These are phyloP conservation scores for Conus canariensis DNA, from an alignment of 2,888 invertebrate genomes.

Conservation along the genomic window DNA sequence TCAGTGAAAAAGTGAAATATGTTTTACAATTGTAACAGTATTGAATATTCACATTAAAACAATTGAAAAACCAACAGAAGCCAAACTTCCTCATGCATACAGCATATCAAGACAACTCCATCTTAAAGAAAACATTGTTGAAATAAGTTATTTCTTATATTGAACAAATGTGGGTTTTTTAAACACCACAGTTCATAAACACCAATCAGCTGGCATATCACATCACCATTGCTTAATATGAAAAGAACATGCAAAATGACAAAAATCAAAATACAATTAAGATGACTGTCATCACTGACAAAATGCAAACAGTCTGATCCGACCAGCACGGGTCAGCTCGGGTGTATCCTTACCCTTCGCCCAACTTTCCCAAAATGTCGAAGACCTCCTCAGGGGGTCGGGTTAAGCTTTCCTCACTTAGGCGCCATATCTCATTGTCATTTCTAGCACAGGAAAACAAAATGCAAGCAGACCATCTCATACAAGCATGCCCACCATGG, in stretches of 20 bases:
- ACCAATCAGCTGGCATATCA: no score
- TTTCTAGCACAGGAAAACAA: conserved; percentile 42
- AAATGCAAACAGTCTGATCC: not conserved
- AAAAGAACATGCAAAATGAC: not conserved
- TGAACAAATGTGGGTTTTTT: no score
- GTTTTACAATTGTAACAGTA: no score
- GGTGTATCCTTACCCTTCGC: conserved; percentile 87
- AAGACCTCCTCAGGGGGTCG: conserved; percentile 99
- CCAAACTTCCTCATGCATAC: not conserved
- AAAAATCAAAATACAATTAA: conserved; percentile 8
- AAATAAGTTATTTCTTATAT: no score
- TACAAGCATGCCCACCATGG: conserved; percentile 31
- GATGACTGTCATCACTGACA: not conserved
- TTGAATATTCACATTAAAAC: no score
- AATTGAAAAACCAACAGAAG: not conserved
- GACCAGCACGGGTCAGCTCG: not conserved
- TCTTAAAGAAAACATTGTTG: no score
- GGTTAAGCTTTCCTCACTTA: conserved; percentile 96
- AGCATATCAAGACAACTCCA: not conserved
- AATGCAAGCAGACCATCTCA: conserved; percentile 42
- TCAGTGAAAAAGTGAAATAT: no score
- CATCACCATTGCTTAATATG: no score
- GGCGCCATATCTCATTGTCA: conserved; percentile 71
- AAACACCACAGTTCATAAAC: no score
- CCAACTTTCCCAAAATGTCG: conserved; percentile 98